These are phyloP conservation scores for Liolophura sinensis DNA, from an alignment of 1,140 invertebrate species.

Conservation along the genomic window DNA sequence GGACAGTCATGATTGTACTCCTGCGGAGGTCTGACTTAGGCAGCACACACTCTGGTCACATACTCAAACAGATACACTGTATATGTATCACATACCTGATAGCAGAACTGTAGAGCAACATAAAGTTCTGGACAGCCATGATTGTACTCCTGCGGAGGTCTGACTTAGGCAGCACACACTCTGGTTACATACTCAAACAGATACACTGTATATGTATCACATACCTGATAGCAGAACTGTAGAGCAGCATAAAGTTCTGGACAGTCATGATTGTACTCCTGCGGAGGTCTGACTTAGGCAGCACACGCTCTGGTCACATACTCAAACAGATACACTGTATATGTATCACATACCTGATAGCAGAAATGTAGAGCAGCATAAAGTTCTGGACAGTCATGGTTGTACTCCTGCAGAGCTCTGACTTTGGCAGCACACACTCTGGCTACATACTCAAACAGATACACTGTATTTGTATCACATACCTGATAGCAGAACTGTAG, in stretches of 20 bases:
- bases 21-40: constrained; percentile 39
- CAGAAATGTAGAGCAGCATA: constrained; percentile 46
- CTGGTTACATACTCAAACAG: constrained; percentile 49
- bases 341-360: constrained; percentile 53
- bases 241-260: constrained; percentile 45
- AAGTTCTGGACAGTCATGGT: constrained; percentile 46
- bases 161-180: constrained; percentile 47
- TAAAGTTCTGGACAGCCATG: constrained; percentile 48
- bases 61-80: constrained; percentile 51
- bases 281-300: constrained; percentile 40
- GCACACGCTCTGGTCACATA: constrained; percentile 48
- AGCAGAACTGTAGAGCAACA: constrained; percentile 23
- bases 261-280: constrained; percentile 44
- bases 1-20: constrained; percentile 48
- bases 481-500: constrained; percentile 50
- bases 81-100: constrained; percentile 14
- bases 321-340: constrained; percentile 48
- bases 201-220: constrained; percentile 34
- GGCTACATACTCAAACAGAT: constrained; percentile 50
- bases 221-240: background rate
- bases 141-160: constrained; percentile 40
- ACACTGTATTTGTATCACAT: too few relatives aligned
- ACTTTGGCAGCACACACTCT: constrained; percentile 49
- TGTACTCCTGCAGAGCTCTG: constrained; percentile 36
- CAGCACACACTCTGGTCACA: constrained; percentile 44